These are phyloP conservation scores for Psittacula cyanocephala DNA, from an alignment of 2,113 vertebrate genomes.

Conservation along the genomic window DNA sequence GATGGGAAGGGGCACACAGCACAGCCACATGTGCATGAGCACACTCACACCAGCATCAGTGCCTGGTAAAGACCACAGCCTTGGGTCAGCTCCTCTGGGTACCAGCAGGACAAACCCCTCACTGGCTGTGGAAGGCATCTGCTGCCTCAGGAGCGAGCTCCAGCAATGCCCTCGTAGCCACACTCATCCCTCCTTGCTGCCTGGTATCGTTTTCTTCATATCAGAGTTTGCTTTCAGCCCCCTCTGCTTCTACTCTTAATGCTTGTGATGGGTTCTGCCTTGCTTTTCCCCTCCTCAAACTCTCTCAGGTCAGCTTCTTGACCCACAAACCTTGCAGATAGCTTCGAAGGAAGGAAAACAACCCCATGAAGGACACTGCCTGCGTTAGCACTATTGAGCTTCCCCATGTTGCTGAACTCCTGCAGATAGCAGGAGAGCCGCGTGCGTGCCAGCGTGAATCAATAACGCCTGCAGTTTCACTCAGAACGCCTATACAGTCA, in stretches of 20 bases:
- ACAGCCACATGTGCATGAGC: neutral
- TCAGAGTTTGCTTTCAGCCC: neutral
- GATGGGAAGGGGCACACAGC: too few species aligned
- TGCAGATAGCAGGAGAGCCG: neutral
- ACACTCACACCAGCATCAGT: accelerated
- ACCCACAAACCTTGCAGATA: neutral
- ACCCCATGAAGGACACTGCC: neutral
- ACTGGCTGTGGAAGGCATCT: accelerated
- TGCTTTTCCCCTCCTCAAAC: neutral
- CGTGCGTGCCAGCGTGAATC: neutral
- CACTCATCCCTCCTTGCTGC: neutral
- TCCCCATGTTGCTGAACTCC: neutral
- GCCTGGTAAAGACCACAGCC: neutral
- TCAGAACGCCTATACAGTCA: neutral
- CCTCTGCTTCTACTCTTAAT: neutral
- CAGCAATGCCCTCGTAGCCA: neutral
- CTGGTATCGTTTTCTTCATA: neutral
- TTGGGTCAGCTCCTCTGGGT: neutral
- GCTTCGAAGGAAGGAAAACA: neutral
- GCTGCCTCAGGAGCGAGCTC: neutral
- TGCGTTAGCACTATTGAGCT: neutral
- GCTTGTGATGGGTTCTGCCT: neutral
- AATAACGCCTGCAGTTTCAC: neutral
- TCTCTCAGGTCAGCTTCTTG: neutral
- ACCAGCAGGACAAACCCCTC: neutral